Base-by-base conservation (phyloP, 2,113 vertebrate genomes). In the Sapayoa aenigma region DNA sequence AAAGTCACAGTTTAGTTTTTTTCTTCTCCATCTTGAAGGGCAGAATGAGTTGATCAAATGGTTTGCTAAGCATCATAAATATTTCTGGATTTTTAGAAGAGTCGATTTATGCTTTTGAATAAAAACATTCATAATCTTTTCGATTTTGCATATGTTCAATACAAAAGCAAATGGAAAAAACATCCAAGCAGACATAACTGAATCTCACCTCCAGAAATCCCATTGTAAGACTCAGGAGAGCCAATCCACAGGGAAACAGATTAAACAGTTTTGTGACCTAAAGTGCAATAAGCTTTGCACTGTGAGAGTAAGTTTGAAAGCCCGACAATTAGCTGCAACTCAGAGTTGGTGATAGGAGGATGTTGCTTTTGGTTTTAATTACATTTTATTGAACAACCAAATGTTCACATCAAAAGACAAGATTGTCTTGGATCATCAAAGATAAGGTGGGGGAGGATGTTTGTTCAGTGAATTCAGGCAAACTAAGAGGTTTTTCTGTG, bases 381-480 rank as follows among this genome's bases (percentile, higher is more conserved):
- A 94, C 86, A 76, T 84, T 95, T 92, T 84, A 89, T 95, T 96
- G 75, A 83, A 93, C 82, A 95, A 93, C 86, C 82, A 86, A 93
- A 89, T 39, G 78, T 97, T 96, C 97, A 95, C 96, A 96, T 97
- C 80, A 96, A 95, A 97, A 95, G 49, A 93, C 90, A 96, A 95
- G 81, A 83, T 69, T 89, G 88, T 65, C 93, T 98, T 98, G 97
- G 86, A 97, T 96, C 92, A 97, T 97, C 94, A 97, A 95, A 97
- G 84, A 56, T 2, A 33, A 33, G 42, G 35, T 2, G 37, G 63
- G 47, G 65, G 71, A 74, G 59, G 75, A 71, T 91, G 85, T 85
- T 96, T 96, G 62, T 72, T 97, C 73, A 75, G 72, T 87, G 72
- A 95, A 50, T 59, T 90, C 82, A 87, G 68, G 62, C 77, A 93